Percentiles rank a stretch among this genome's conserved stretches.
phyloP scores from a whole-genome alignment of 1,140 invertebrate genomes.

The Brachionus manjavacas region DNA sequence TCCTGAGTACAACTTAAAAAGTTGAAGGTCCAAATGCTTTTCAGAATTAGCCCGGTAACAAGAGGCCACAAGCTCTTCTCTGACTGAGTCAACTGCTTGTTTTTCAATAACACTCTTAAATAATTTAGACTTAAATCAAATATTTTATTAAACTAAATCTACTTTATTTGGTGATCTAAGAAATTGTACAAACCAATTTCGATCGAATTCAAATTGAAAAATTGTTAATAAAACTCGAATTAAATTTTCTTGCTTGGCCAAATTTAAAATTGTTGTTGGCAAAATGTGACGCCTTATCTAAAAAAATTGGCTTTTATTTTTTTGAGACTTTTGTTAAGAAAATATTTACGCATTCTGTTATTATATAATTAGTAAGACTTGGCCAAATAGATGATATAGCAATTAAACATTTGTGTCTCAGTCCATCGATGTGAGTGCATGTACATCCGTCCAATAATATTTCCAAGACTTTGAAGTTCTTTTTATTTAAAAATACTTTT shows the following conservation, averaged over 20 bases:
- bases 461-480: background rate
- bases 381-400: conserved; percentile 7
- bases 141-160: background rate
- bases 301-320: background rate
- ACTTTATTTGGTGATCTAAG: conserved; percentile 36
- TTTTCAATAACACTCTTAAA: conserved; percentile 12
- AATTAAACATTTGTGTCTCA: conserved; percentile 15
- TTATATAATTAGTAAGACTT: background rate
- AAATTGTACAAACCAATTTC: conserved; percentile 42
- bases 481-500: no score
- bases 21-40: background rate
- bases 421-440: background rate
- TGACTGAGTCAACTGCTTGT: conserved; percentile 4
- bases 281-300: conserved; percentile 19
- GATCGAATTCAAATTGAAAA: conserved; percentile 30
- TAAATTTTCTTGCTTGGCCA: conserved; percentile 16
- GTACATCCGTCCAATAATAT: conserved; percentile 27
- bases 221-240: conserved; percentile 7
- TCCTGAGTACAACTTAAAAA: conserved; percentile 34
- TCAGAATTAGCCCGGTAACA: background rate
- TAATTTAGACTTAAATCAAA: background rate
- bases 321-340: background rate
- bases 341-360: conserved; percentile 17
- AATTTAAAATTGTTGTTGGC: conserved; percentile 12
- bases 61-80: conserved; percentile 20